Conservation (phyloP, 2,113 vertebrate genomes). For the Hylia prasina region DNA sequence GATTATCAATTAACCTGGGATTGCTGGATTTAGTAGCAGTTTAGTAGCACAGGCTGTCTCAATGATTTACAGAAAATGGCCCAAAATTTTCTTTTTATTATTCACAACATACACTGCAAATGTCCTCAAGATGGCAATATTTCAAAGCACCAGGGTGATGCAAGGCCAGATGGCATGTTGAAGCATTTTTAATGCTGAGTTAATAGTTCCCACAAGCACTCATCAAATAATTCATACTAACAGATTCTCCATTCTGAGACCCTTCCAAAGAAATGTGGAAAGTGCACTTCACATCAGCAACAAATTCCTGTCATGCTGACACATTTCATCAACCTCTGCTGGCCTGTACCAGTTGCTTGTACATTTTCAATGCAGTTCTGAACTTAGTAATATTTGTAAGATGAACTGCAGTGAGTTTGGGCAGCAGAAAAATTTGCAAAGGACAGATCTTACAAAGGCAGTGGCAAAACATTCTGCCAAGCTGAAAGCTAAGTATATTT, state of each 20-base stretch:
- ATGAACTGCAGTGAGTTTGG: neutral
- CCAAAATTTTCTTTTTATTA: neutral
- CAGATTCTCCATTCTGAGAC: neutral
- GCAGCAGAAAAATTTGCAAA: neutral
- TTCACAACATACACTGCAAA: neutral
- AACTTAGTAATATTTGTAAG: neutral
- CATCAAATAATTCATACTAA: neutral
- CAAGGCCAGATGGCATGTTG: neutral
- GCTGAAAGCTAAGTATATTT: constrained; percentile 22
- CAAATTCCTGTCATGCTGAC: neutral
- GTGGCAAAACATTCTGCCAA: constrained; percentile 14
- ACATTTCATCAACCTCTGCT: neutral
- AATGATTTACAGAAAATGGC: neutral
- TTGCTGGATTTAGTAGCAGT: neutral
- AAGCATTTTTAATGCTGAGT: neutral
- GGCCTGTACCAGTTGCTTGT: neutral
- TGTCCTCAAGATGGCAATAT: constrained; percentile 42
- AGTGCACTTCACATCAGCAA: neutral
- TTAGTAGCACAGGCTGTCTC: neutral
- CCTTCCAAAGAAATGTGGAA: neutral
- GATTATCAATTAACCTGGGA: neutral
- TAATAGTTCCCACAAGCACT: neutral
- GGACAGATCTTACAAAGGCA: neutral
- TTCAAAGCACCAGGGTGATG: neutral
- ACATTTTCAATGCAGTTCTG: neutral